phyloP scores from a whole-genome alignment of 2,797 vertebrate genomes.

The Distichodus sexfasciatus region DNA sequence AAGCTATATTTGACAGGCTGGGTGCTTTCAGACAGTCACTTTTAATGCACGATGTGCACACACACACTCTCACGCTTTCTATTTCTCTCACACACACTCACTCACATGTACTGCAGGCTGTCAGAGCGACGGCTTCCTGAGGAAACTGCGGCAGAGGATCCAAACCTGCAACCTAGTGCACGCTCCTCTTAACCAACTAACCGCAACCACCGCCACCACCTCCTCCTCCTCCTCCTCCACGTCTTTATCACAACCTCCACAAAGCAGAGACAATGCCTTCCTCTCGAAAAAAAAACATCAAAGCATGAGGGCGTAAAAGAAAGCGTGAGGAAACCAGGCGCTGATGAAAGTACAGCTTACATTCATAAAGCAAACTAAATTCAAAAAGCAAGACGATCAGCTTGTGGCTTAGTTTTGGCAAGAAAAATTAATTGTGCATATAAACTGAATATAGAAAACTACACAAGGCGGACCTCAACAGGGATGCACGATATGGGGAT shows the following conservation, averaged over 20 bases:
- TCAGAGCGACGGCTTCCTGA: slow-evolving; percentile 1
- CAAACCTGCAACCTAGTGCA: slow-evolving; percentile 7
- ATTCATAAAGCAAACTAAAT: too few relatives aligned
- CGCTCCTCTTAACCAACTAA: not conserved
- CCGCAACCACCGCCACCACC: slow-evolving; percentile 3
- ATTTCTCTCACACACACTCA: not conserved
- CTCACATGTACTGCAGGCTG: not conserved
- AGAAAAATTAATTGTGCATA: too few relatives aligned
- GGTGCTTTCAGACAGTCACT: not conserved
- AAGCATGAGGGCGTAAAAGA: too few relatives aligned
- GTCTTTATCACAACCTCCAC: not conserved
- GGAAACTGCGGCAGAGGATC: slow-evolving; percentile 12
- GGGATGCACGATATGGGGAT: too few relatives aligned
- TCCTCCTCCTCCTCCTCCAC: not conserved
- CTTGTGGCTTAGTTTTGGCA: too few relatives aligned
- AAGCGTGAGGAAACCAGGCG: not conserved
- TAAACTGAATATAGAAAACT: too few relatives aligned
- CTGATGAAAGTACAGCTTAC: not conserved
- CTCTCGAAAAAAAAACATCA: not conserved
- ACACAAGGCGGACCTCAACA: too few relatives aligned
- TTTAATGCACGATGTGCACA: not conserved
- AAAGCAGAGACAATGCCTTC: not conserved
- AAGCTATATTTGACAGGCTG: not conserved
- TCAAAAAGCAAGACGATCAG: too few relatives aligned
- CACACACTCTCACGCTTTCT: too few relatives aligned